Base-by-base conservation (phyloP, 2,113 vertebrate genomes). In the Pionites leucogaster region DNA sequence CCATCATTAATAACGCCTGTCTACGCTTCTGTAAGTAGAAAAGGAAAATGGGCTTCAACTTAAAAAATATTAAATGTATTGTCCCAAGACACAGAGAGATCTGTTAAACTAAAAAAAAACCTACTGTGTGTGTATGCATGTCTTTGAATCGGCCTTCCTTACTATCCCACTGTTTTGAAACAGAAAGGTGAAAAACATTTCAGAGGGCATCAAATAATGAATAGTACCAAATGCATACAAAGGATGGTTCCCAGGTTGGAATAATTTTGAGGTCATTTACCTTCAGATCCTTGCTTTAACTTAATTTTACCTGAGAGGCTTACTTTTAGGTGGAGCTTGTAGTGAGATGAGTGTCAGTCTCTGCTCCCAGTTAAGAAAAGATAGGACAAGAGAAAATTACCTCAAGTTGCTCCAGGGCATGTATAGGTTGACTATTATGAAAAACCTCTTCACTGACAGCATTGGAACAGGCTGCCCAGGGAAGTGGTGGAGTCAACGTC, bases 111-210 rank as follows among this genome's bases (percentile, higher is more conserved):
- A 28, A 78, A 53, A 53, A 53, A 74, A 77, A 50, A n/a, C 13
- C 4, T 55, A 22, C 17, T 24, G 8, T 37, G 17, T 12, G 3
- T 12, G 3, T 47, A 57, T 16, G 42, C 2, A 0, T 15, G 37
- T 27, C 25, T 59, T 60, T 52, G 76, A 76, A 39, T 63, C 35
- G 79, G 23, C n/a, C 17, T 37, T 77, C 41, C 18, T 25, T 55
- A 15, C 27, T 35, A 10, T 42, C 23, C 67, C 17, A 42, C 23
- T 22, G 19, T 74, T 80, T 72, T 80, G 31, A 59, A 75, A 53
- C 4, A 49, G 23, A 52, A 42, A 87, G 35, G 10, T 39, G 24
- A 64, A 77, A 72, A 47, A 7, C 24, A 11, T 57, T 77, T 53
- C 74, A 63, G 27, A 6, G 31, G 47, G 9, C 5, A 68, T 6